Percentiles rank a stretch among this genome's conserved stretches.
These are phyloP conservation scores for Ricordea florida DNA, from an alignment of 92 coral and sea anemone species.

Conservation along the genomic window DNA sequence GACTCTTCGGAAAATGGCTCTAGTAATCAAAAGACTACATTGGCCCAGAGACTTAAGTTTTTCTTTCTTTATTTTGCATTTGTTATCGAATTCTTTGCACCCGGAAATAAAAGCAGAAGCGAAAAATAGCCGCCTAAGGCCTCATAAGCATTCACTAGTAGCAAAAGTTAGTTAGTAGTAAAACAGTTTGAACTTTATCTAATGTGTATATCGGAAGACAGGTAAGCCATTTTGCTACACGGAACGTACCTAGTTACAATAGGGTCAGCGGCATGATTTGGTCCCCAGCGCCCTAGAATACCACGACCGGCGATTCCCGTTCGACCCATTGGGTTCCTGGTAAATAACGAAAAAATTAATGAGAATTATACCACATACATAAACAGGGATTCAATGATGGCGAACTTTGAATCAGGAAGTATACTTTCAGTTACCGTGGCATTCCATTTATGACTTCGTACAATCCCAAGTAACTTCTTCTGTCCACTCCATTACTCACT, in stretches of 20 bases:
- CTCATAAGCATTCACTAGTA: no score
- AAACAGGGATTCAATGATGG: no score
- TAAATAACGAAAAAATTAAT: not conserved
- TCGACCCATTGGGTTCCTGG: slow-evolving; percentile 80
- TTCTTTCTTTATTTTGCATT: no score
- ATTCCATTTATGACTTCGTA: slow-evolving; percentile 69
- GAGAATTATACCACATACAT: no score
- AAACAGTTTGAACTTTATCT: not conserved
- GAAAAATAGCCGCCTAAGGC: no score
- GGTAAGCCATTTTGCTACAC: not conserved
- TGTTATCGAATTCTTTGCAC: no score
- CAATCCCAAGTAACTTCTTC: slow-evolving; percentile 62
- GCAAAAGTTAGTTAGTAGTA: no score
- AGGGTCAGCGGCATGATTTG: slow-evolving; percentile 86
- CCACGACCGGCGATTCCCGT: slow-evolving; percentile 85
- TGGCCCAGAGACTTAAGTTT: no score
- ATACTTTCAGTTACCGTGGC: slow-evolving; percentile 53
- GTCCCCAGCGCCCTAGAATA: slow-evolving; percentile 89
- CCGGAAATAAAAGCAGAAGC: no score
- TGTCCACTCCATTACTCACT: slow-evolving; percentile 57
- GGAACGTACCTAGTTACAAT: slow-evolving; percentile 73
- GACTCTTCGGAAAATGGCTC: no score
- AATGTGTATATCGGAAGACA: not conserved
- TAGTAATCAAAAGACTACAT: no score
- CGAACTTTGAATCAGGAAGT: no score